Evolutionary conservation across 2,113 vertebrate genomes (phyloP), one percentile per base, ranked within the genome.

Genomic region (Xenopus laevis): DNA sequence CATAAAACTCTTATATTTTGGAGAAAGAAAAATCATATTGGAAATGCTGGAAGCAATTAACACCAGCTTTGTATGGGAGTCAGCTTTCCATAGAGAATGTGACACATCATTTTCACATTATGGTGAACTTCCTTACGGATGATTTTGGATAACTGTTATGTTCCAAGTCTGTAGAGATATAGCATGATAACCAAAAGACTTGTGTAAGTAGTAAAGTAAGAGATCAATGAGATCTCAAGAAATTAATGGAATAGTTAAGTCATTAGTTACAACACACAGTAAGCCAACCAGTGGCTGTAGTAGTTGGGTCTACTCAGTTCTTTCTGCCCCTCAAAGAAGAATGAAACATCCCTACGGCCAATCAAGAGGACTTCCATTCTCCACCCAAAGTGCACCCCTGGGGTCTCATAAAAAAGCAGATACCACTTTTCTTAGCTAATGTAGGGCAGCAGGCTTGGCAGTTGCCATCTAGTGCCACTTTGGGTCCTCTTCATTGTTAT

Each of bases 31-130:
- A 74, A 66, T 59, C 21, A 52, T 20, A 60, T 40, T 59, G 0
- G 30, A n/a, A 52, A 12, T 21, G 16, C 65, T 74, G 53, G 65
- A 76, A 63, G 65, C 58, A 68, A 76, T 68, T 76, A 68, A 76
- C 65, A 76, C 65, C 46, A 62, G 66, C 73, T 55, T 76, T 76
- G 65, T 69, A 17, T 62, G 30, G 16, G 21, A 53, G 46, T 44
- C 44, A 20, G 52, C 59, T 30, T 53, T 30, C 20, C 21, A 52
- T 27, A 67, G n/a, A 63, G 10, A 69, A 76, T 33, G 40, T 50
- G 57, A 50, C 65, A 74, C 55, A 60, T 69, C 65, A 63, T 76
- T 76, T 74, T 63, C 65, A 76, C 65, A 69, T 55, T 61, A 45
- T 52, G 60, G 58, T 12, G 13, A 62, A 75, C 44, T 59, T 46